phyloP scores from a whole-genome alignment of 2,113 vertebrate species.

The Cyprinodon brontotheroides region DNA sequence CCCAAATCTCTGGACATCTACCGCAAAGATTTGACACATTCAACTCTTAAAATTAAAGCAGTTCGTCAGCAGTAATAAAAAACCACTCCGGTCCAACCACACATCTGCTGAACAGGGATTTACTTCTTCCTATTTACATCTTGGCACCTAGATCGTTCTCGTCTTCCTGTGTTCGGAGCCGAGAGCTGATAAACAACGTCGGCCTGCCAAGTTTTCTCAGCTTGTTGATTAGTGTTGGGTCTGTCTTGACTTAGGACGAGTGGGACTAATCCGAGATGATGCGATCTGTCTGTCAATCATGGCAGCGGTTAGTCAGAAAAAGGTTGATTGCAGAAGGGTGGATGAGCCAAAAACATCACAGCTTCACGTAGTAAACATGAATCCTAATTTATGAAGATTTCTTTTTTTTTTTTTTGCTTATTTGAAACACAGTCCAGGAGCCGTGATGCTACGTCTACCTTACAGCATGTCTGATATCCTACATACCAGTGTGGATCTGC shows the following conservation, averaged over 20 bases:
- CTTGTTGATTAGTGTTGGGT: slow-evolving; percentile 68
- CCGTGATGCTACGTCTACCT: slow-evolving; percentile 8
- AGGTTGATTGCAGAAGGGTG: slow-evolving; percentile 10
- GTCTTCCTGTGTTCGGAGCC: slow-evolving; percentile 56
- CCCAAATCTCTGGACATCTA: slow-evolving; percentile 1
- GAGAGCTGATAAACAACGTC: slow-evolving; percentile 67
- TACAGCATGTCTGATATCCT: slow-evolving; percentile 15
- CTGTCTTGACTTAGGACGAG: slow-evolving; percentile 64
- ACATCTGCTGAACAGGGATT: slow-evolving; percentile 69
- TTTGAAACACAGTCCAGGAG: background rate
- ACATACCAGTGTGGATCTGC: slow-evolving; percentile 93
- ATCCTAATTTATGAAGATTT: slow-evolving; percentile 13
- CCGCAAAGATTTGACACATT: slow-evolving; percentile 31
- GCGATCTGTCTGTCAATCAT: slow-evolving; percentile 58
- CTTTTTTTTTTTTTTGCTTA: background rate
- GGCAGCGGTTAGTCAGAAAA: slow-evolving; percentile 32
- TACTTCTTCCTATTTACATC: slow-evolving; percentile 68
- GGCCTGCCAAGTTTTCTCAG: slow-evolving; percentile 64
- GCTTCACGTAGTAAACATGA: background rate
- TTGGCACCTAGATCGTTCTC: slow-evolving; percentile 59
- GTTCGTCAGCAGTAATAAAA: slow-evolving; percentile 44
- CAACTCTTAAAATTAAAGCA: slow-evolving; percentile 43
- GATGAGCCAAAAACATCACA: slow-evolving; percentile 2
- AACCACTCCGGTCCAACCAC: slow-evolving; percentile 42
- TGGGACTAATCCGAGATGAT: slow-evolving; percentile 65